Conservation (phyloP, 2,888 invertebrate genomes). For the Leptopterna dolabrata region DNA sequence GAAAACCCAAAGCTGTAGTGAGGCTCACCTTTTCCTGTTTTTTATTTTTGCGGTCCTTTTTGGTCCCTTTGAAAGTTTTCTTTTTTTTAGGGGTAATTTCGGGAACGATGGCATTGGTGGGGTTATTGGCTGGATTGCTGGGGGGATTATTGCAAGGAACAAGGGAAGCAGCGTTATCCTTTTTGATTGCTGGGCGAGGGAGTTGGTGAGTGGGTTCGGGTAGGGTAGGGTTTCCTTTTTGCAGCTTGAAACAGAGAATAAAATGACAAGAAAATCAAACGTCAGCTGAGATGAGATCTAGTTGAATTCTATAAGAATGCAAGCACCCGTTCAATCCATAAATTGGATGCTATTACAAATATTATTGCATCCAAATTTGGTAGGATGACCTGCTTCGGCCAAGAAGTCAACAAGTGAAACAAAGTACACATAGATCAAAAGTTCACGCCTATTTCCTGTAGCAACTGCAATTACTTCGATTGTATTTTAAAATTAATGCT, state of each 20-base stretch:
- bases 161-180: neutral
- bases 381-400: no score
- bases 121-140: neutral
- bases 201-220: constrained; percentile 10
- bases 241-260: constrained; percentile 58
- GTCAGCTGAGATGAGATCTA: neutral
- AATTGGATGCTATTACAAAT: no score
- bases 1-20: no score
- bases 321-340: no score
- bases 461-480: no score
- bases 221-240: constrained; percentile 54
- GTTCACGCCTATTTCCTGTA: no score
- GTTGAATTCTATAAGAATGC: neutral
- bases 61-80: constrained; percentile 45
- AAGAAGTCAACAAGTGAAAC: no score
- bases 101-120: neutral
- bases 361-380: no score
- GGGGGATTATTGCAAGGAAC: neutral
- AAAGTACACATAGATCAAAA: no score
- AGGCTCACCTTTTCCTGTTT: constrained; percentile 37
- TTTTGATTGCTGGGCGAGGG: constrained; percentile 13
- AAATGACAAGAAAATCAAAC: neutral
- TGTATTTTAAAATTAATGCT: no score
- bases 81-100: constrained; percentile 47
- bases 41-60: constrained; percentile 55